Base-by-base conservation (phyloP, 2,888 invertebrate species). In the Eulithis prunata region DNA sequence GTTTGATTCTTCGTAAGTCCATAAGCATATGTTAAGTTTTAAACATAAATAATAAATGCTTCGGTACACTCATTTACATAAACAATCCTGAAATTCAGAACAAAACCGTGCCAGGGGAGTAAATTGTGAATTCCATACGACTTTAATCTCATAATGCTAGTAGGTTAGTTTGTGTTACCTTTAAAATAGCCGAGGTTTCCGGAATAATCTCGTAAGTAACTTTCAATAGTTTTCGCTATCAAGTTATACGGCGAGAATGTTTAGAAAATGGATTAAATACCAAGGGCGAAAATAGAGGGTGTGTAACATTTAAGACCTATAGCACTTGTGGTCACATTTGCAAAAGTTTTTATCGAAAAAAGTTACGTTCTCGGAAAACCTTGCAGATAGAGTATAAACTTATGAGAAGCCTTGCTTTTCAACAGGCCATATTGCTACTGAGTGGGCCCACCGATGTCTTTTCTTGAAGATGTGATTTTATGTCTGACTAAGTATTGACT, bases 211-310 rank as follows among this genome's bases (percentile, higher is more conserved):
- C 83, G 84, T 83, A 78, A 88, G 83, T 88, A 87, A 89, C 83
- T 91, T 91, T 88, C 84, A 85, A 88, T 90, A 89, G 90, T 89
- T 89, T 88, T 84, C 80, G 85, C 78, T 66, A 41, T 64, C 62
- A 64, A 60, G 58, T 62, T 69, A 69, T 68, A 64, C 38, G 66
- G 57, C 45, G 47, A 45, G 49, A 51, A 56, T 67, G 43, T 66
- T 59, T 63, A 49, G 21, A 32, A 46, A 51, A 14, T 36, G 55
- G 59, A 78, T 73, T 49, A 88, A 89, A 89, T 87, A 32, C 54
- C 8, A 45, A 57, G 53, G 41, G 60, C 46, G 28, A 36, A 45
- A 12, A 62, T 57, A 58, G n/a, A 66, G 49, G 47, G 52, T 57
- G 61, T 46, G 43, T 3, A 11, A 21, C 11, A 21, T 21, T 49